These are phyloP conservation scores for Diaperis boleti DNA, from an alignment of 2,888 invertebrate genomes.

Conservation along the genomic window DNA sequence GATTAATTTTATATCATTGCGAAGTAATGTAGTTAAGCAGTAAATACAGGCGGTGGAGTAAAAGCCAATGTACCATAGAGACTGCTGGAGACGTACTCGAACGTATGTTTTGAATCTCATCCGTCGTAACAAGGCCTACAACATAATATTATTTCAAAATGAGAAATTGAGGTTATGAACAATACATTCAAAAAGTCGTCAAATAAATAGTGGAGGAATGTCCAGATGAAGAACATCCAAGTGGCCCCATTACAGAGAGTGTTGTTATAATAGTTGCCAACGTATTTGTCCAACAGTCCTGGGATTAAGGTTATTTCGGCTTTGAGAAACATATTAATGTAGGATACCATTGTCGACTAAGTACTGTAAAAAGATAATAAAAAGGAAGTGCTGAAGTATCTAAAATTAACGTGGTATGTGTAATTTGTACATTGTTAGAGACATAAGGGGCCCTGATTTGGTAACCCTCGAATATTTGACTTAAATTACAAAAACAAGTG, in stretches of 20 bases:
- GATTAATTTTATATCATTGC: slow-evolving; percentile 55
- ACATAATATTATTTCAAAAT: slow-evolving; percentile 37
- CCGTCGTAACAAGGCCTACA: slow-evolving; percentile 57
- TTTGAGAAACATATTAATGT: slow-evolving; percentile 56
- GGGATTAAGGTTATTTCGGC: slow-evolving; percentile 62
- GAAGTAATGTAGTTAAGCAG: slow-evolving; percentile 55
- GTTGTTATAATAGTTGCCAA: slow-evolving; percentile 61
- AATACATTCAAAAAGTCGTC: slow-evolving; percentile 58
- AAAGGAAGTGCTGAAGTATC: neutral
- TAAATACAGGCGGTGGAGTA: slow-evolving; percentile 57
- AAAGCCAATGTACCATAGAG: slow-evolving; percentile 61
- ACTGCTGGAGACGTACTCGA: slow-evolving; percentile 54
- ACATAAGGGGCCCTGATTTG: too few relatives aligned
- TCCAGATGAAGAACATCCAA: slow-evolving; percentile 61
- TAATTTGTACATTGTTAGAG: neutral
- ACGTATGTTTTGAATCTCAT: slow-evolving; percentile 58
- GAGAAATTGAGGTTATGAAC: neutral
- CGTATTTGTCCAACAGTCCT: slow-evolving; percentile 54
- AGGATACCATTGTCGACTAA: slow-evolving; percentile 50
- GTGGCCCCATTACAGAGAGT: slow-evolving; percentile 60
- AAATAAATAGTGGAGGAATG: slow-evolving; percentile 57
- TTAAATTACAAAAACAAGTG: too few relatives aligned
- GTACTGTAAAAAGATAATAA: too few relatives aligned
- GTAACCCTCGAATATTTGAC: too few relatives aligned
- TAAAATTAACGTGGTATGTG: neutral